These are phyloP conservation scores for Orius insidiosus DNA, from an alignment of 1,140 invertebrate genomes.

Conservation along the genomic window DNA sequence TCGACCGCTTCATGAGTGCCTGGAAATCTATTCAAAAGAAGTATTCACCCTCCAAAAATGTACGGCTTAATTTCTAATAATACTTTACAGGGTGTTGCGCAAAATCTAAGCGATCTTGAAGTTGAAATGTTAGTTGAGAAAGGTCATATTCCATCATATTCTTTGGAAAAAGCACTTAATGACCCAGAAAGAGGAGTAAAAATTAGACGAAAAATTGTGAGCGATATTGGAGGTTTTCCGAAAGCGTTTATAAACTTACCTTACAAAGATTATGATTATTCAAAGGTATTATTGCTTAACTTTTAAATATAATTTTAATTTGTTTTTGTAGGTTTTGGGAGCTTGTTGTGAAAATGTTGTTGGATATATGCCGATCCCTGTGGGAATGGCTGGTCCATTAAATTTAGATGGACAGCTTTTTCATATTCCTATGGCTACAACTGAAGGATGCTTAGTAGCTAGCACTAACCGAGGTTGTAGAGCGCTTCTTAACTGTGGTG, in stretches of 20 bases:
- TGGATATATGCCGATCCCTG: constrained; percentile 89
- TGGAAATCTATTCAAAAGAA: too few species aligned
- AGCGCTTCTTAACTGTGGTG: constrained; percentile 54
- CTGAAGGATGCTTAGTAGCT: constrained; percentile 93
- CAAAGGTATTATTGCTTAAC: too few species aligned
- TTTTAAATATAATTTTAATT: too few species aligned
- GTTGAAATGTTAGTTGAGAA: too few species aligned
- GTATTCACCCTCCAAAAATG: too few species aligned
- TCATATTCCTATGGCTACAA: constrained; percentile 95
- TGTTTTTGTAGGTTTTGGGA: too few species aligned
- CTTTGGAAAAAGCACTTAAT: constrained; percentile 15
- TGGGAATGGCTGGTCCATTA: constrained; percentile 89
- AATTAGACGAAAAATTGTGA: constrained; percentile 59
- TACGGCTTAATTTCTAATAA: too few species aligned
- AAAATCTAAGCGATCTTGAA: too few species aligned
- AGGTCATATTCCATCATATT: too few species aligned
- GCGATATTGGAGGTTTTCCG: constrained; percentile 36
- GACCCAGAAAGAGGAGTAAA: constrained; percentile 68
- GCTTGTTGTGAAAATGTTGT: constrained; percentile 98
- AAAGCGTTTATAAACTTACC: constrained; percentile 54
- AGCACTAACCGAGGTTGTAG: constrained; percentile 93
- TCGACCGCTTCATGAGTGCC: too few species aligned
- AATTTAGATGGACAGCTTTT: constrained; percentile 63
- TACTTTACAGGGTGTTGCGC: too few species aligned
- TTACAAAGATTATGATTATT: constrained; percentile 77